These are phyloP conservation scores for Microcebus lehilahytsara DNA, from an alignment of 2,113 vertebrate genomes.

Conservation along the genomic window DNA sequence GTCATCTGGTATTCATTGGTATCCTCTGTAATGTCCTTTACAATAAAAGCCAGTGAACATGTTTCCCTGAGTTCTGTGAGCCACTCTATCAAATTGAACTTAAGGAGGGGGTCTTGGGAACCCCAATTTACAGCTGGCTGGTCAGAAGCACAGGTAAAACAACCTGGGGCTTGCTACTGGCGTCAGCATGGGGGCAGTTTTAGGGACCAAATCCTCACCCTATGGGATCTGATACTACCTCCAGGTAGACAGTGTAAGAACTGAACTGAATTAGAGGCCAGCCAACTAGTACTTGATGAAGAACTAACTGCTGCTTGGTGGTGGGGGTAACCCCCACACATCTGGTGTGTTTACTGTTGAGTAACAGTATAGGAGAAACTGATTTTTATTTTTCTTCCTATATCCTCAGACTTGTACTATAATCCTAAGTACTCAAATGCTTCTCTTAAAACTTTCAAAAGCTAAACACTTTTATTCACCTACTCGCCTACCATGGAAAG, in stretches of 20 bases:
- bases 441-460: constrained; percentile 38
- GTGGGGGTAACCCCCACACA: background rate
- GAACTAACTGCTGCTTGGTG: background rate
- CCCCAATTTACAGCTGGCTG: background rate
- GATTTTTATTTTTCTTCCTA: background rate
- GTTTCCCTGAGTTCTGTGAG: background rate
- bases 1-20: background rate
- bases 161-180: background rate
- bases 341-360: background rate
- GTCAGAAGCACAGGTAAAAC: background rate
- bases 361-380: background rate
- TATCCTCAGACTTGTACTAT: background rate
- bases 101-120: background rate
- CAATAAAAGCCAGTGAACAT: background rate
- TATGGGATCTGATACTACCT: background rate
- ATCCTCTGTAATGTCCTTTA: background rate
- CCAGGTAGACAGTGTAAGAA: background rate
- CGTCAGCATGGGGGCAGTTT: background rate
- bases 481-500: background rate
- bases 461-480: background rate
- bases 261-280: background rate
- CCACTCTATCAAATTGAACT: background rate
- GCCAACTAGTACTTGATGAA: background rate
- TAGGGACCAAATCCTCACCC: background rate
- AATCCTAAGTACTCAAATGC: background rate